phyloP scores from a whole-genome alignment of 2,888 invertebrate genomes.

The Acrobasis suavella region DNA sequence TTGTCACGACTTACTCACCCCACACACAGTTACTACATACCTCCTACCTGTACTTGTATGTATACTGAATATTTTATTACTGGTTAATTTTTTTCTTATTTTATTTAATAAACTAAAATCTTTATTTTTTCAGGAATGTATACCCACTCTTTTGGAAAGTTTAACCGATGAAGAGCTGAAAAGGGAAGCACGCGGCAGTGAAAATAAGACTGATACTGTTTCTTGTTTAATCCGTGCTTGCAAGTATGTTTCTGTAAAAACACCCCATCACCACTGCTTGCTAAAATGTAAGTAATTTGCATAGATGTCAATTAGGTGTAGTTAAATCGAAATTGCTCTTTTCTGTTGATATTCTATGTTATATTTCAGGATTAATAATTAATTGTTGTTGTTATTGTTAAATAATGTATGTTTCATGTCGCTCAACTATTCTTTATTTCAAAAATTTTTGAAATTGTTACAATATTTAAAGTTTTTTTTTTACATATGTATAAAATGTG shows the following conservation, averaged over 20 bases:
- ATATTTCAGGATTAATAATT: not conserved
- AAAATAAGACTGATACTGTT: conserved; percentile 97
- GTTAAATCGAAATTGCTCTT: not conserved
- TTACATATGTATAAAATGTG: no score
- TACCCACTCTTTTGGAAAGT: conserved; percentile 94
- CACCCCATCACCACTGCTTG: conserved; percentile 90
- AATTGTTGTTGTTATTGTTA: not conserved
- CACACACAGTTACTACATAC: conserved; percentile 94
- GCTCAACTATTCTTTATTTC: not conserved
- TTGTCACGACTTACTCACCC: conserved; percentile 95
- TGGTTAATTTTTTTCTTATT: not conserved
- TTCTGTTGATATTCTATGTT: not conserved
- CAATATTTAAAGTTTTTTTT: no score
- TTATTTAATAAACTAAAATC: no score
- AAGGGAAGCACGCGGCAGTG: conserved; percentile 95
- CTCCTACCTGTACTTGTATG: conserved; percentile 95
- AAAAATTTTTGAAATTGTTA: no score
- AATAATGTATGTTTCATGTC: conserved; percentile 1
- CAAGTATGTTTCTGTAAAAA: conserved; percentile 92
- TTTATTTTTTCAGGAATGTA: conserved; percentile 87
- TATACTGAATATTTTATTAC: conserved; percentile 26
- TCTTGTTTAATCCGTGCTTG: conserved; percentile 96
- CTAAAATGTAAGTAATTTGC: conserved; percentile 74
- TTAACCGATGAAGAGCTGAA: conserved; percentile 97
- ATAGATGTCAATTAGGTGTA: not conserved